Percentiles rank a stretch among this genome's conserved stretches.
phyloP scores from a whole-genome alignment of 2,113 vertebrate genomes.

The Pardalotus punctatus region DNA sequence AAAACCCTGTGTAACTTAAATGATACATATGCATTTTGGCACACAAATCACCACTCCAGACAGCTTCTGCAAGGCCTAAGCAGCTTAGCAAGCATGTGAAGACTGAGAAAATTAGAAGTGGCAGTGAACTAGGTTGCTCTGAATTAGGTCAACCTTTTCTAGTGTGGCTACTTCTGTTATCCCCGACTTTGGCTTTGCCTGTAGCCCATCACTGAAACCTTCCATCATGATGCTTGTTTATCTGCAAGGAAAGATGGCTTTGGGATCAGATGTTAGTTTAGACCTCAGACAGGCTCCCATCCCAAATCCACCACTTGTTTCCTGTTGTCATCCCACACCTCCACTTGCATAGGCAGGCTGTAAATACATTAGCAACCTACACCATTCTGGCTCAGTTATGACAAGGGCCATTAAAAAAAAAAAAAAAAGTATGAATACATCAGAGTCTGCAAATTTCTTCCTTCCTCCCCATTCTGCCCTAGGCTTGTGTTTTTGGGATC shows the following conservation, averaged over 20 bases:
- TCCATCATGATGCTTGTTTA: background rate
- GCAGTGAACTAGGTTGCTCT: background rate
- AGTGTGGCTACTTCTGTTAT: background rate
- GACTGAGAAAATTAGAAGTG: background rate
- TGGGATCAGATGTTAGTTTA: background rate
- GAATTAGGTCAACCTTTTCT: background rate
- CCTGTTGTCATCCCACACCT: background rate
- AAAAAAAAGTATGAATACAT: background rate
- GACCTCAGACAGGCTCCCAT: background rate
- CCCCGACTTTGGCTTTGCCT: background rate
- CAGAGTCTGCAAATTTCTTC: conserved; percentile 6
- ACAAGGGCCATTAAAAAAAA: background rate
- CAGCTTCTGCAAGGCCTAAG: background rate
- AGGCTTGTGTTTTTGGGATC: background rate
- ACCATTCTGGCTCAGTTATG: background rate
- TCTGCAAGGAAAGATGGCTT: background rate
- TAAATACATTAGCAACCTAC: background rate
- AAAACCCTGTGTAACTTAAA: background rate
- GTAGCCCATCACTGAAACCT: background rate
- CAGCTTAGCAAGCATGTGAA: background rate
- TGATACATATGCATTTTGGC: background rate
- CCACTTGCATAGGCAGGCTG: background rate
- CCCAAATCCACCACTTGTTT: background rate
- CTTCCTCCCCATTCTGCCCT: conserved; percentile 31
- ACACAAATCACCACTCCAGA: background rate